phyloP scores from a whole-genome alignment of 2,797 vertebrate genomes.

The Phalloptychus januarius region DNA sequence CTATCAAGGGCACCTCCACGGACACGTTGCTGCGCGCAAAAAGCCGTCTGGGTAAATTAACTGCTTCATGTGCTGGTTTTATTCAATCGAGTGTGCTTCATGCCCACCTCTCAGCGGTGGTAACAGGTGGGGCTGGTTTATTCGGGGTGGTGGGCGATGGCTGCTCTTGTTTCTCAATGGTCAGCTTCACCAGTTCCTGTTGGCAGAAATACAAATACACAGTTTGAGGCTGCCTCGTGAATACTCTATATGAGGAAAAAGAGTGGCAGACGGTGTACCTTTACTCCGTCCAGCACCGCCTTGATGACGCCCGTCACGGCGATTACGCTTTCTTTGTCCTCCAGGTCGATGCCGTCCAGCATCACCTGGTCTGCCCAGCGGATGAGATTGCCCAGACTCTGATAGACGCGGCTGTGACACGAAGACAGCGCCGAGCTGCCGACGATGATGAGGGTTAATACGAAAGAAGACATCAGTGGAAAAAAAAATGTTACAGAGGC shows the following conservation, averaged over 20 bases:
- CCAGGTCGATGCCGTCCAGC: constrained; percentile 94
- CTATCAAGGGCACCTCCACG: constrained; percentile 86
- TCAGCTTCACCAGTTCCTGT: constrained; percentile 95
- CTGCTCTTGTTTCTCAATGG: constrained; percentile 95
- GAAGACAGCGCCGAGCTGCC: constrained; percentile 93
- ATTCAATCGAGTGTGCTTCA: neutral
- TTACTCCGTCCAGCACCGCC: constrained; percentile 96
- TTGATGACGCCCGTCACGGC: constrained; percentile 94
- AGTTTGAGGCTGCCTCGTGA: neutral
- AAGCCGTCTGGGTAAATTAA: constrained; percentile 21
- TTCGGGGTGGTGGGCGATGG: constrained; percentile 91
- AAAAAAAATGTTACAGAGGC: neutral
- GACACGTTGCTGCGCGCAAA: constrained; percentile 75
- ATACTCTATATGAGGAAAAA: neutral
- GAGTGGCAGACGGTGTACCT: constrained; percentile 76
- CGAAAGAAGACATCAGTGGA: neutral
- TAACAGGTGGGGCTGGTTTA: constrained; percentile 86
- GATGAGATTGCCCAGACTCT: constrained; percentile 97
- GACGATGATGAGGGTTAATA: constrained; percentile 3
- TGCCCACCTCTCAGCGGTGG: constrained; percentile 87
- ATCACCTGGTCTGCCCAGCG: constrained; percentile 98
- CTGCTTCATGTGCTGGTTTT: neutral
- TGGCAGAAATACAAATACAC: constrained; percentile 23
- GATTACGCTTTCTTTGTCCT: constrained; percentile 94
- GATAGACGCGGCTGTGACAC: constrained; percentile 95